phyloP scores from a whole-genome alignment of 2,888 invertebrate genomes.

The Taphrorychus bicolor region DNA sequence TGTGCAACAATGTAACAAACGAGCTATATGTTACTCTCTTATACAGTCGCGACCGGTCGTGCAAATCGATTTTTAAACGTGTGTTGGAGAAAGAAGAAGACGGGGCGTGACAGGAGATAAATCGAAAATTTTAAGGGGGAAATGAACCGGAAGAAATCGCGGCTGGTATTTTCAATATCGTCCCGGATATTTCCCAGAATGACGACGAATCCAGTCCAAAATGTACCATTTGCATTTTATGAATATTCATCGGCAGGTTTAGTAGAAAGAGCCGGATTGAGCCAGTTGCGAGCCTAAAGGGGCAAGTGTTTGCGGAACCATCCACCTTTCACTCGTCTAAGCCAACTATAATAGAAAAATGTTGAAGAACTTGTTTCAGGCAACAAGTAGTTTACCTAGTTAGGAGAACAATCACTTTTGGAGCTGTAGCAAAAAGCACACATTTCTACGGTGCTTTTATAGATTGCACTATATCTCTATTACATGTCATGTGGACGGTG shows the following conservation, averaged over 20 bases:
- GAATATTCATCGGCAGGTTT: neutral
- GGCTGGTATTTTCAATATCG: neutral
- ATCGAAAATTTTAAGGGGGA: neutral
- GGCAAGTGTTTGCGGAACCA: too few species aligned
- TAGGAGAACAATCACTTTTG: too few species aligned
- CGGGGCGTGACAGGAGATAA: neutral
- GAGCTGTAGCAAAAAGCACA: too few species aligned
- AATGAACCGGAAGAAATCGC: neutral
- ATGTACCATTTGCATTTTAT: neutral
- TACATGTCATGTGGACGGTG: too few species aligned
- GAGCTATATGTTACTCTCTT: neutral
- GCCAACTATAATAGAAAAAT: too few species aligned
- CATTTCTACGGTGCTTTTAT: too few species aligned
- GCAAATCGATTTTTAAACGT: neutral
- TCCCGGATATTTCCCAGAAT: neutral
- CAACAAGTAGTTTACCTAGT: too few species aligned
- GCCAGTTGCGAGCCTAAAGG: too few species aligned
- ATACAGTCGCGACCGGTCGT: neutral
- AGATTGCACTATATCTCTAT: too few species aligned
- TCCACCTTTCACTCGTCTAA: too few species aligned
- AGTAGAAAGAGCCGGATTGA: too few species aligned
- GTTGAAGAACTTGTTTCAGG: too few species aligned
- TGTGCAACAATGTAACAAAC: neutral
- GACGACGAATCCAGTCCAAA: neutral
- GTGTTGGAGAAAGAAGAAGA: neutral